Percentiles rank a stretch among this genome's conserved stretches.
phyloP scores from a whole-genome alignment of 2,113 vertebrate species.

The Phycodurus eques region DNA sequence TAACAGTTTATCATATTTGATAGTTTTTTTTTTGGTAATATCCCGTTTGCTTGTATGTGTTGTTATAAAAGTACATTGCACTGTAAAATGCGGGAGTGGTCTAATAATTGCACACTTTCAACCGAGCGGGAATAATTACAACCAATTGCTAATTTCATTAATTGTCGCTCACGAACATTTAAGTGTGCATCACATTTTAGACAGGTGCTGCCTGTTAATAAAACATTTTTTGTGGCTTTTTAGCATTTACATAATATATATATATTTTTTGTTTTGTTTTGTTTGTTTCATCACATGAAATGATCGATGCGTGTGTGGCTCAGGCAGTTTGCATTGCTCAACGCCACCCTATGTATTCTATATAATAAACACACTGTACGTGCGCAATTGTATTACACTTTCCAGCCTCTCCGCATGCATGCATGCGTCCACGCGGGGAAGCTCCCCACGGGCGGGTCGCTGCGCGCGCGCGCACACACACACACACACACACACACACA shows the following conservation, averaged over 20 bases:
- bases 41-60: neutral
- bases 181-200: constrained; percentile 8
- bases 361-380: neutral
- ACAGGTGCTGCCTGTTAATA: constrained; percentile 35
- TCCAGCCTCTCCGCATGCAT: constrained; percentile 31
- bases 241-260: neutral
- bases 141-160: constrained; percentile 20
- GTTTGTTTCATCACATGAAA: too few species aligned
- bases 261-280: too few species aligned
- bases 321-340: neutral
- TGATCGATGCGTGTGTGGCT: neutral
- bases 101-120: neutral
- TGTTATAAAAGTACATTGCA: neutral
- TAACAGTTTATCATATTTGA: neutral
- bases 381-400: constrained; percentile 22
- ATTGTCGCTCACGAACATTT: constrained; percentile 20
- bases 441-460: constrained; percentile 59
- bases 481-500: neutral
- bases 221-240: neutral
- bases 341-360: neutral
- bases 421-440: constrained; percentile 29
- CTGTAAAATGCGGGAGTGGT: neutral
- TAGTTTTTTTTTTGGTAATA: neutral
- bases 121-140: constrained; percentile 6
- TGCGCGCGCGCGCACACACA: constrained; percentile 9